phyloP scores from a whole-genome alignment of 2,888 invertebrate genomes.

The Corbicula japonica region DNA sequence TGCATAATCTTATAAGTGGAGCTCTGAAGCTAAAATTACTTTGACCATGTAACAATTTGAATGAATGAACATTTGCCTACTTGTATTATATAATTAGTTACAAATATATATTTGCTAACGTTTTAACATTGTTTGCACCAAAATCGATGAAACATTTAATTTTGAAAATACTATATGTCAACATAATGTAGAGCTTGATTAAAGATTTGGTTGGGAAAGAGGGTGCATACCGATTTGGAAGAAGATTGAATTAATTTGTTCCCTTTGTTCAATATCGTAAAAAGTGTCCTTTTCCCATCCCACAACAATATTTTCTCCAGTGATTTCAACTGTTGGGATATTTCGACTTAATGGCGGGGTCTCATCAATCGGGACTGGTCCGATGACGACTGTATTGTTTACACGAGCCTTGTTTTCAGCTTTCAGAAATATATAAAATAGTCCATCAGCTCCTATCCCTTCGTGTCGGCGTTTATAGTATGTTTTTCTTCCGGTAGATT shows the following conservation, averaged over 20 bases:
- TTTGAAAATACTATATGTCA: not conserved
- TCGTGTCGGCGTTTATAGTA: constrained; percentile 46
- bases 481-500: constrained; percentile 41
- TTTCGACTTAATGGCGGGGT: constrained; percentile 58
- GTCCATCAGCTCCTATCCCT: constrained; percentile 51
- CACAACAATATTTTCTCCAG: constrained; percentile 30
- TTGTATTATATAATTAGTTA: not conserved
- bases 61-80: no score
- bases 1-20: not conserved
- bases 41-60: not conserved
- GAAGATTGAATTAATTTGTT: constrained; percentile 33
- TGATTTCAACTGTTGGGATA: constrained; percentile 33
- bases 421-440: constrained; percentile 61
- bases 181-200: not conserved
- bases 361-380: constrained; percentile 70
- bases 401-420: constrained; percentile 66
- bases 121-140: not conserved
- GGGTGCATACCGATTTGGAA: constrained; percentile 52
- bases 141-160: no score
- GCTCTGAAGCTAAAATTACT: not conserved
- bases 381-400: constrained; percentile 41
- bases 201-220: not conserved
- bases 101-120: not conserved
- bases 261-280: constrained; percentile 61
- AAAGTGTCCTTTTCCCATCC: constrained; percentile 59